Evolutionary conservation across 2,888 invertebrate genomes (phyloP).

Genomic region (Aplocera efformata): DNA sequence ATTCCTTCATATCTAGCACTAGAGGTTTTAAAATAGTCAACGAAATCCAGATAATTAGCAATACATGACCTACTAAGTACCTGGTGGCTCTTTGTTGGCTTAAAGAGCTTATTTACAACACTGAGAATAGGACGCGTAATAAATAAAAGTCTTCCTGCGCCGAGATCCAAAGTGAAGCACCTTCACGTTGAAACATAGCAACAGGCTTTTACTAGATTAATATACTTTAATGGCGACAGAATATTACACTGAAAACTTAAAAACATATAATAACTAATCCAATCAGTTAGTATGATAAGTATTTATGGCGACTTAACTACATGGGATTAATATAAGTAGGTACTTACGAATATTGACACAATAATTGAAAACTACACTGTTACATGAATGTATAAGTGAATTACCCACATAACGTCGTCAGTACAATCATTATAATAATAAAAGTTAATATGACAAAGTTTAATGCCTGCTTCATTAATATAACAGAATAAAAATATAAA

Average conservation of each 20-base stretch:
- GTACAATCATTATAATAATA: conserved; percentile 38
- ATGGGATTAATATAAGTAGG: conserved; percentile 52
- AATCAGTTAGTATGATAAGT: conserved; percentile 58
- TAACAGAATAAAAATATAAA: conserved; percentile 46
- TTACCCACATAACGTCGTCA: conserved; percentile 42
- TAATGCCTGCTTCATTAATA: conserved; percentile 58
- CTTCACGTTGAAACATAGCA: conserved; percentile 7
- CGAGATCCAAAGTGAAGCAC: background rate
- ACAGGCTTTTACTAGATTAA: conserved; percentile 41
- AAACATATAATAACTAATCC: conserved; percentile 58
- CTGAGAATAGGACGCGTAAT: background rate
- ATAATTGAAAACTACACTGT: conserved; percentile 66
- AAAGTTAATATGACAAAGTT: conserved; percentile 44
- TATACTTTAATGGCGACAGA: conserved; percentile 71
- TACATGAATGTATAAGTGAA: conserved; percentile 42
- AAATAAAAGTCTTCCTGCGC: background rate
- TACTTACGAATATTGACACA: conserved; percentile 58
- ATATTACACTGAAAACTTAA: conserved; percentile 70
- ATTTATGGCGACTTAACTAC: conserved; percentile 62
- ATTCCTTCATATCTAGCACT: too few relatives aligned
- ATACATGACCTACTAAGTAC: too few relatives aligned
- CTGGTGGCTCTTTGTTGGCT: too few relatives aligned
- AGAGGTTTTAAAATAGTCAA: too few relatives aligned
- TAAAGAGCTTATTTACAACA: too few relatives aligned
- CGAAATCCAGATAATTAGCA: too few relatives aligned